A percentile compares a stretch with the other conserved stretches of the same genome.
phyloP scores from a whole-genome alignment of 2,888 invertebrate genomes.

The Mimachlamys varia region DNA sequence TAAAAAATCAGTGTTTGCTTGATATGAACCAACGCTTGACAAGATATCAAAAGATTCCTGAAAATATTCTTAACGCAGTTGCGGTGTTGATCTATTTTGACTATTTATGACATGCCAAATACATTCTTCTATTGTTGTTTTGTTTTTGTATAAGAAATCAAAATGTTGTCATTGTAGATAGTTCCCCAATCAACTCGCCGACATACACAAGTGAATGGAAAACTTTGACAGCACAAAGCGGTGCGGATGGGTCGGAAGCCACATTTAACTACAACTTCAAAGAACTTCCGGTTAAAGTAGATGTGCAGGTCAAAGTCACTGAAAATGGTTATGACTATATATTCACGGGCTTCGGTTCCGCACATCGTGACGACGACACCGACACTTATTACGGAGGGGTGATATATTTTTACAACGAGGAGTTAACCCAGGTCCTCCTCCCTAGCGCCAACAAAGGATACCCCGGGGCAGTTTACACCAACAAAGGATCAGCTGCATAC shows the following conservation, averaged over 20 bases:
- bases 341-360: neutral
- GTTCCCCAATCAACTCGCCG: neutral
- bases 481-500: neutral
- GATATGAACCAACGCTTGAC: no score
- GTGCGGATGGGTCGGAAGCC: neutral
- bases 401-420: neutral
- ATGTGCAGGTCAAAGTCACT: neutral
- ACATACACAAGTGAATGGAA: neutral
- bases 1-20: no score
- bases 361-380: neutral
- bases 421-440: neutral
- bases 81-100: no score
- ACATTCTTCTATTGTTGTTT: no score
- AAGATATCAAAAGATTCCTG: no score
- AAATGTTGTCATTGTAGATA: neutral
- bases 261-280: neutral
- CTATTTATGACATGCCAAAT: no score
- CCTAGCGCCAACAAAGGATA: neutral
- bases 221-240: slow-evolving; percentile 1
- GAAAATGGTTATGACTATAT: neutral
- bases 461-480: neutral
- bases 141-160: neutral
- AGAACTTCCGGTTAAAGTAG: slow-evolving; percentile 10
- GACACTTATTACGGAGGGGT: neutral
- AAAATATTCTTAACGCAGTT: no score